Conservation (phyloP, 2,888 invertebrate genomes). For the Sarcophaga rosellei region DNA sequence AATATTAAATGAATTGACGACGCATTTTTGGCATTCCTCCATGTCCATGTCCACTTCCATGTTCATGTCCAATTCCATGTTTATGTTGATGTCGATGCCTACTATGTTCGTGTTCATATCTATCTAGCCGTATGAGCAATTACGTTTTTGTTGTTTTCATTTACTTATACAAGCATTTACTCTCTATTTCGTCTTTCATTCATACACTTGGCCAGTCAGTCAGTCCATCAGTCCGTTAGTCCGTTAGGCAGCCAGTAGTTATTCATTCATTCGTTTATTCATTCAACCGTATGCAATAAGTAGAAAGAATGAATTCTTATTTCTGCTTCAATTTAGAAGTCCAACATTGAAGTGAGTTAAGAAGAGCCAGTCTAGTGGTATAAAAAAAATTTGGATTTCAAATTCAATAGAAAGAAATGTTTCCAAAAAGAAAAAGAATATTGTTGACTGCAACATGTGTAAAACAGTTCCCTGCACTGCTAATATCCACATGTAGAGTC, state of each 20-base stretch:
- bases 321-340: neutral
- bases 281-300: constrained; percentile 32
- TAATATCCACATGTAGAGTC: too few relatives aligned
- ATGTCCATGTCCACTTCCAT: neutral
- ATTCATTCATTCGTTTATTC: constrained; percentile 5
- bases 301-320: neutral
- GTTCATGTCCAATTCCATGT: too few relatives aligned
- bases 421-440: neutral
- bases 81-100: too few relatives aligned
- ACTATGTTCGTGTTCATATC: too few relatives aligned
- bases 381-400: neutral
- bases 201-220: neutral
- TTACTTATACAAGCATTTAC: neutral
- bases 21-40: neutral
- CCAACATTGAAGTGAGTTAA: neutral
- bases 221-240: neutral
- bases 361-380: neutral
- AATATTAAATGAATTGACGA: constrained; percentile 34
- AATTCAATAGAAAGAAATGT: neutral
- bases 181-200: neutral
- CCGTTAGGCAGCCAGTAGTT: neutral
- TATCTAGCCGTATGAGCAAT: too few relatives aligned
- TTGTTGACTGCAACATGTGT: neutral
- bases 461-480: neutral
- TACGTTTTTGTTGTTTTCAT: neutral